Conservation (phyloP, 92 coral and sea anemone species). For the Paramuricea clavata region DNA sequence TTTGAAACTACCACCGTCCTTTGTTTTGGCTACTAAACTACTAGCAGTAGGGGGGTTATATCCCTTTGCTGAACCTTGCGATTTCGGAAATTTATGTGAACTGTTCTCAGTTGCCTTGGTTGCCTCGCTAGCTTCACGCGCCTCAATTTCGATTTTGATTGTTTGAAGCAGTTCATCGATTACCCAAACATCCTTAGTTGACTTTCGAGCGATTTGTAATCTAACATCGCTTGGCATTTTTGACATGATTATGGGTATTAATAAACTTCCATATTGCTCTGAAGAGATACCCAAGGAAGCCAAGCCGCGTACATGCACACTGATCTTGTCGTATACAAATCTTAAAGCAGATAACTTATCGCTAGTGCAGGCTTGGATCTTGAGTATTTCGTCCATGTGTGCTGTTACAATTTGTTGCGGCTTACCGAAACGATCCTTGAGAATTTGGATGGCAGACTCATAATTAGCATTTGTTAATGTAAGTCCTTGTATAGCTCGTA, state of each 20-base stretch:
- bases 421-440: neutral
- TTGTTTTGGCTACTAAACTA: too few relatives aligned
- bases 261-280: neutral
- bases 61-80: too few relatives aligned
- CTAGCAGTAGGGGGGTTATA: too few relatives aligned
- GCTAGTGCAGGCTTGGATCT: neutral
- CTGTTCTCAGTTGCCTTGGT: slow-evolving; percentile 9
- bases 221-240: slow-evolving; percentile 1
- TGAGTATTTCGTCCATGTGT: slow-evolving; percentile 29
- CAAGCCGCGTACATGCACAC: neutral
- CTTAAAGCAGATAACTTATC: neutral
- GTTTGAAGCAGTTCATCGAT: slow-evolving; percentile 34
- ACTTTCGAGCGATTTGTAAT: neutral
- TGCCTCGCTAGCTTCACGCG: slow-evolving; percentile 27
- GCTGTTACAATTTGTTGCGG: slow-evolving; percentile 10
- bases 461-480: neutral
- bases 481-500: slow-evolving; percentile 10
- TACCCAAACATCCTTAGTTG: slow-evolving; percentile 28
- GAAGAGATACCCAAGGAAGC: neutral
- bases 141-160: slow-evolving; percentile 29
- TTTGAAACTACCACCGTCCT: too few relatives aligned
- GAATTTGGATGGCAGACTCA: neutral
- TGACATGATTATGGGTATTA: neutral
- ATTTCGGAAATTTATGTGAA: too few relatives aligned
- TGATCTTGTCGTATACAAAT: slow-evolving; percentile 3